phyloP scores from a whole-genome alignment of 2,888 invertebrate species.

The Hybos culiciformis region DNA sequence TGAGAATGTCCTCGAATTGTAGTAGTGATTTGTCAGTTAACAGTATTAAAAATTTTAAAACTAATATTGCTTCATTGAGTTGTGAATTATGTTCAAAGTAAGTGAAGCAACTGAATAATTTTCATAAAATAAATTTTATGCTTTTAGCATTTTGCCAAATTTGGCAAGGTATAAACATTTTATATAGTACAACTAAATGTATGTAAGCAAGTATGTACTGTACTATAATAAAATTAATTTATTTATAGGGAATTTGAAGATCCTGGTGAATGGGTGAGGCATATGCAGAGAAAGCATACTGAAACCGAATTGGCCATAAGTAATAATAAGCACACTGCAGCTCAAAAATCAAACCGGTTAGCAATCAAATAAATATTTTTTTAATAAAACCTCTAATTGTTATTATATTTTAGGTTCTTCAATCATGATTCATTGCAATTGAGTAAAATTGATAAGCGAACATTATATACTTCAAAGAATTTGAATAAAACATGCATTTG shows the following conservation, averaged over 20 bases:
- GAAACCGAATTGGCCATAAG: conserved; percentile 57
- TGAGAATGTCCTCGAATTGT: neutral
- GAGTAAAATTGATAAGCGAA: too few relatives aligned
- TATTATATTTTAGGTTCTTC: too few relatives aligned
- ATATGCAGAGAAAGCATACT: conserved; percentile 71
- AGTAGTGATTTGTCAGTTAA: conserved; percentile 15
- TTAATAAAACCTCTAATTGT: neutral
- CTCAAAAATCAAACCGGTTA: neutral
- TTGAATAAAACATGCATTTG: too few relatives aligned
- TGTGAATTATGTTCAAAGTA: conserved; percentile 65
- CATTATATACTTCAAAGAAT: too few relatives aligned
- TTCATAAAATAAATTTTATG: neutral
- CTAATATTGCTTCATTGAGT: conserved; percentile 58
- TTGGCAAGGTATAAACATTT: too few relatives aligned
- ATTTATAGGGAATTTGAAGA: conserved; percentile 45
- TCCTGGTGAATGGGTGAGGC: conserved; percentile 77
- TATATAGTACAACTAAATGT: too few relatives aligned
- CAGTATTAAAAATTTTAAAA: conserved; percentile 51
- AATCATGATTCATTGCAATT: too few relatives aligned
- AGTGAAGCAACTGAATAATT: conserved; percentile 18
- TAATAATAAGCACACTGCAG: neutral
- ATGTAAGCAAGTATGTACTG: neutral
- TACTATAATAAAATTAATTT: neutral
- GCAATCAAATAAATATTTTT: neutral
- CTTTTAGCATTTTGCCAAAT: too few relatives aligned